phyloP scores from a whole-genome alignment of 2,113 vertebrate species.

The Scolopax mira region DNA sequence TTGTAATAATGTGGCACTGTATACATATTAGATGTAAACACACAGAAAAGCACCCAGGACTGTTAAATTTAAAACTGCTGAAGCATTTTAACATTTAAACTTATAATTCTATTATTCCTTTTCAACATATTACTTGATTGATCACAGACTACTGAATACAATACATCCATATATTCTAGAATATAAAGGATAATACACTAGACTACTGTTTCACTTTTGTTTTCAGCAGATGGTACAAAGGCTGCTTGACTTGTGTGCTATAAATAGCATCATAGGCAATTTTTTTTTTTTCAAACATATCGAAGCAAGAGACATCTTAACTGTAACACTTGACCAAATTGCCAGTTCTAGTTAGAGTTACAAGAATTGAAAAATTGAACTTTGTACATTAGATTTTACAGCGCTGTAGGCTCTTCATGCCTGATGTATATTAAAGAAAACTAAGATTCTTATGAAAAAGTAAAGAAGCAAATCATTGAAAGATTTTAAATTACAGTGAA shows the following conservation, averaged over 20 bases:
- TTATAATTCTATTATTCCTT: not conserved
- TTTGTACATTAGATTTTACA: not conserved
- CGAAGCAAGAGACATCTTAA: not conserved
- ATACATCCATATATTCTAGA: not conserved
- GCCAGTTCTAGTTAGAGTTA: not conserved
- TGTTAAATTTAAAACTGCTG: not conserved
- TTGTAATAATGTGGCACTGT: not conserved
- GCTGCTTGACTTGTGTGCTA: not conserved
- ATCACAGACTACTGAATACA: not conserved
- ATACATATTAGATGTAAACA: not conserved
- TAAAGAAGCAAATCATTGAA: slow-evolving; percentile 48
- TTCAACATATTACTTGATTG: not conserved
- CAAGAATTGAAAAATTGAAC: slow-evolving; percentile 8
- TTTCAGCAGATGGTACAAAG: not conserved
- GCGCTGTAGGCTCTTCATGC: not conserved
- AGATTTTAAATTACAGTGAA: slow-evolving; percentile 73
- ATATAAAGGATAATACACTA: not conserved
- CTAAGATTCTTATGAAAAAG: slow-evolving; percentile 44
- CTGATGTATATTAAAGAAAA: slow-evolving; percentile 44
- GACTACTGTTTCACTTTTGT: not conserved
- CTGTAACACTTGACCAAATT: slow-evolving; percentile 43
- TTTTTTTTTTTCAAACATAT: not conserved
- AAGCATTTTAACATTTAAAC: not conserved
- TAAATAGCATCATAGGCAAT: not conserved
- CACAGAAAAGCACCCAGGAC: not conserved